A percentile compares a stretch with the other conserved stretches of the same genome.
Conservation (phyloP, 2,888 invertebrate species). For the Pyrgus malvae region DNA sequence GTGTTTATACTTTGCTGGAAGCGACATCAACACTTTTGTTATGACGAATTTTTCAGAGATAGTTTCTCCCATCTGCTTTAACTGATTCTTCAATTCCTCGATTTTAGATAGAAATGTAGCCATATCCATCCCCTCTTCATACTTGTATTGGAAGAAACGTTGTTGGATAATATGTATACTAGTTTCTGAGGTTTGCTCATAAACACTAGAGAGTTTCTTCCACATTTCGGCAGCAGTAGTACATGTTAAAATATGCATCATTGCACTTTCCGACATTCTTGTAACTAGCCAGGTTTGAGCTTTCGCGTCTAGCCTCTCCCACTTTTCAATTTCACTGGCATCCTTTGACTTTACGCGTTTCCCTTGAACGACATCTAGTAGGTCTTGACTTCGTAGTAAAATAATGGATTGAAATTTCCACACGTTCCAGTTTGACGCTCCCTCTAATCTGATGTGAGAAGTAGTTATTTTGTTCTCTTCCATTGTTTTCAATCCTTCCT, state of each 20-base stretch:
- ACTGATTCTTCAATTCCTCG: conserved; percentile 37
- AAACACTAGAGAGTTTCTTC: conserved; percentile 31
- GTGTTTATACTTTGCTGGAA: conserved; percentile 45
- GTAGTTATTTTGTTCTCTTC: not conserved
- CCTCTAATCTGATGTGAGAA: not conserved
- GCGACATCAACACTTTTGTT: conserved; percentile 43
- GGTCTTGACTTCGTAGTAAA: not conserved
- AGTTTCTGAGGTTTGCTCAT: conserved; percentile 46
- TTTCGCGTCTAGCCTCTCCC: conserved; percentile 33
- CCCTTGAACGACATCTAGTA: not conserved
- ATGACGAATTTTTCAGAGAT: conserved; percentile 41
- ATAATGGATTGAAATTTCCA: not conserved
- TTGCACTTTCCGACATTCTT: conserved; percentile 38
- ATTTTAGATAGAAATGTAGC: conserved; percentile 40
- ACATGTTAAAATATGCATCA: conserved; percentile 41
- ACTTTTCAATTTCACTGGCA: not conserved
- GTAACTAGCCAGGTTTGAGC: conserved; percentile 39
- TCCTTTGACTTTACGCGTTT: not conserved
- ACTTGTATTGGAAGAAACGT: conserved; percentile 42
- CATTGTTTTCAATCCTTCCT: not conserved
- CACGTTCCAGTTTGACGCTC: not conserved
- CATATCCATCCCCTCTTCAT: conserved; percentile 35
- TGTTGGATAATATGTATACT: conserved; percentile 47
- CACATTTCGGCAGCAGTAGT: conserved; percentile 38
- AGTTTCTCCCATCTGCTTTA: conserved; percentile 40